These are phyloP conservation scores for Cantharis rustica DNA, from an alignment of 2,888 invertebrate species.

Conservation along the genomic window DNA sequence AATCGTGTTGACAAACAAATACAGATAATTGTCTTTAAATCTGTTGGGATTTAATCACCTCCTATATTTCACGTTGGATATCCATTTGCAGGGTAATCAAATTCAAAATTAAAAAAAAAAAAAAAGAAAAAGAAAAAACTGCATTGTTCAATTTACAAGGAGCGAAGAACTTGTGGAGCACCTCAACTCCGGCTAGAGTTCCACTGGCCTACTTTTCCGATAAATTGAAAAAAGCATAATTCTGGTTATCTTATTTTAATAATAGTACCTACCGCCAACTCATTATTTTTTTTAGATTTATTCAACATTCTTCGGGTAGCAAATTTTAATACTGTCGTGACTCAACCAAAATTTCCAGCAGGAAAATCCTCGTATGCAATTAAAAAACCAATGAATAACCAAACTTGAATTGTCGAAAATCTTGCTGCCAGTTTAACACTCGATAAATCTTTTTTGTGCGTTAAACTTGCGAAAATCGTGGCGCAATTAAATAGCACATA, in stretches of 20 bases:
- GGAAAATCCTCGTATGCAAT: neutral
- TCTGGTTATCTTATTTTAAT: neutral
- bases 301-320: slow-evolving; percentile 28
- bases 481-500: neutral
- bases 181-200: slow-evolving; percentile 37
- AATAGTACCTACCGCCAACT: slow-evolving; percentile 19
- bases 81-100: neutral
- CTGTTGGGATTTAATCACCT: neutral
- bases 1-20: neutral
- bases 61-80: neutral
- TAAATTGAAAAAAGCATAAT: neutral
- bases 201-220: slow-evolving; percentile 53
- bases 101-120: no score
- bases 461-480: neutral
- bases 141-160: neutral
- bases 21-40: neutral
- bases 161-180: neutral
- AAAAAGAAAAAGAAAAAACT: no score
- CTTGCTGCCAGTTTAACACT: neutral
- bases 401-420: neutral
- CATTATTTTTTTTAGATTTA: slow-evolving; percentile 13
- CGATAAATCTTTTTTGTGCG: neutral
- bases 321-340: neutral
- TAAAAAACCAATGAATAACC: neutral
- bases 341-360: neutral